Conservation (phyloP, 2,113 vertebrate genomes). For the Salvelinus namaycush region DNA sequence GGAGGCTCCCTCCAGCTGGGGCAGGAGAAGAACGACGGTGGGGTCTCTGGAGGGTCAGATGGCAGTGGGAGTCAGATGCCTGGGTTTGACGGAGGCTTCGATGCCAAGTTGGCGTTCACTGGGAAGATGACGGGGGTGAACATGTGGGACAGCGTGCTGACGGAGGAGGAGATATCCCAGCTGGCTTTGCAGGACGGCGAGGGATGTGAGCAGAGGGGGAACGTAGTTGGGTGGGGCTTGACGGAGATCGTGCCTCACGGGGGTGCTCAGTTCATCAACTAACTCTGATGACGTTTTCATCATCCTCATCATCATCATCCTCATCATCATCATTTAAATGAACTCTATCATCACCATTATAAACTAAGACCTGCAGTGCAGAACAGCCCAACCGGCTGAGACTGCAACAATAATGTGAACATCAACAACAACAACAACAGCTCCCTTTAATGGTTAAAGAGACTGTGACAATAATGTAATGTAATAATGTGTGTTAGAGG, state of each 20-base stretch:
- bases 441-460: conserved; percentile 46
- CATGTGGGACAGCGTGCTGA: conserved; percentile 86
- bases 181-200: conserved; percentile 59
- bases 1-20: conserved; percentile 89
- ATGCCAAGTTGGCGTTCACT: conserved; percentile 82
- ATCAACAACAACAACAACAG: not conserved
- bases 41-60: not conserved
- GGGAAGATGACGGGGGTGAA: conserved; percentile 94
- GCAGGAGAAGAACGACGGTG: conserved; percentile 84
- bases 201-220: conserved; percentile 80
- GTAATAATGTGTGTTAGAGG: conserved; percentile 13
- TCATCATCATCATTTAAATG: not conserved
- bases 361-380: conserved; percentile 24
- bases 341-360: conserved; percentile 12
- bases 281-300: conserved; percentile 26
- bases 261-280: conserved; percentile 86
- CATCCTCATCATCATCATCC: not conserved
- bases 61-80: conserved; percentile 68
- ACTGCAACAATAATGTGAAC: conserved; percentile 5
- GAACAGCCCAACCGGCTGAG: conserved; percentile 20
- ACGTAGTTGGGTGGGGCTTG: conserved; percentile 88
- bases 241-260: conserved; percentile 87
- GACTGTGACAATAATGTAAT: conserved; percentile 14
- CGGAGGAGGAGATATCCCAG: conserved; percentile 71
- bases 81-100: conserved; percentile 76